Conservation (phyloP, 2,797 vertebrate species). For the Tamandua tetradactyla region DNA sequence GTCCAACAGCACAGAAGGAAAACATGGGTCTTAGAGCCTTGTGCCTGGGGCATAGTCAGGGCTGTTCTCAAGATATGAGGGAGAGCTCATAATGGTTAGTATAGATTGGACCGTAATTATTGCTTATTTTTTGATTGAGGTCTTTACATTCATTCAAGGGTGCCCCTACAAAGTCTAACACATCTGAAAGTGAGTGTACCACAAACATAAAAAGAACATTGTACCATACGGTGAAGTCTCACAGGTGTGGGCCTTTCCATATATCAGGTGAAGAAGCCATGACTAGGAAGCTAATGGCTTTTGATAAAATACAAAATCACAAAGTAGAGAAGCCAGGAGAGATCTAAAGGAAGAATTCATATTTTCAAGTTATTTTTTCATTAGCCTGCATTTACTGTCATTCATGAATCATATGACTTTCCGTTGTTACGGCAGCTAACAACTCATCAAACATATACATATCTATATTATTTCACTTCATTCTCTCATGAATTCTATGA, state of each 20-base stretch:
- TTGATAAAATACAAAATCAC: neutral
- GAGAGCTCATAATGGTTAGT: neutral
- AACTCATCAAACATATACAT: neutral
- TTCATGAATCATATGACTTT: neutral
- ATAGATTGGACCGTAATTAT: neutral
- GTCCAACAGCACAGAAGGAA: neutral
- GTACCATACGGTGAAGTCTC: neutral
- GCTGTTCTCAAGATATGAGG: neutral
- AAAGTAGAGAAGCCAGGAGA: neutral
- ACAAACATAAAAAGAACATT: neutral
- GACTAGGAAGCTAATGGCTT: neutral
- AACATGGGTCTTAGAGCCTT: neutral
- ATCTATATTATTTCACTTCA: too few relatives aligned
- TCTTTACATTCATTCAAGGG: neutral
- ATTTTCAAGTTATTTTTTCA: neutral
- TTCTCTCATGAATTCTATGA: neutral
- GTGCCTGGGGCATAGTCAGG: neutral
- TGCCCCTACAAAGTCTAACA: neutral
- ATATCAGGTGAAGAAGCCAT: neutral
- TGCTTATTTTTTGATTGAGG: neutral
- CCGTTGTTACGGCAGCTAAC: neutral
- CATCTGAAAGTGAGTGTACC: neutral
- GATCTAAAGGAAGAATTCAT: neutral
- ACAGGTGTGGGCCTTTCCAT: too few relatives aligned
- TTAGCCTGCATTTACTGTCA: neutral